Percentiles rank a stretch among this genome's conserved stretches.
Evolutionary conservation across 2,888 invertebrate genomes (phyloP).

Genomic region (Margaritifera margaritifera): DNA sequence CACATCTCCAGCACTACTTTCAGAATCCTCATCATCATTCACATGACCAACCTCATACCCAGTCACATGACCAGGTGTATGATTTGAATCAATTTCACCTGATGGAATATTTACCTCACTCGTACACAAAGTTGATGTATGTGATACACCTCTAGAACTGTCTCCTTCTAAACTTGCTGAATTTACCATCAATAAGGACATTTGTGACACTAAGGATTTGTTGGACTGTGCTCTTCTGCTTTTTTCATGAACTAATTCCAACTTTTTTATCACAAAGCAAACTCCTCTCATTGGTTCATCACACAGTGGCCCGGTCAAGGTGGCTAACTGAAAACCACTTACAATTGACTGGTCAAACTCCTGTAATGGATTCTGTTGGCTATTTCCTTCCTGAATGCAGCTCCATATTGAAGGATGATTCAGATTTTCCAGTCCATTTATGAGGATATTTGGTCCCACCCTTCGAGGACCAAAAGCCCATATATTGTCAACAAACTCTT

Average conservation of each 20-base stretch:
- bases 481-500: constrained; percentile 75
- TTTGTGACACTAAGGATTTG: too few relatives aligned
- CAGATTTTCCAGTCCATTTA: constrained; percentile 85
- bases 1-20: constrained; percentile 3
- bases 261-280: constrained; percentile 87
- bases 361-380: constrained; percentile 29
- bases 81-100: too few relatives aligned
- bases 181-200: too few relatives aligned
- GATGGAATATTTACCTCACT: too few relatives aligned
- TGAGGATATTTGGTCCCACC: constrained; percentile 90
- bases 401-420: constrained; percentile 75
- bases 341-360: constrained; percentile 77
- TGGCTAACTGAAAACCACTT: constrained; percentile 78
- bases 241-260: constrained; percentile 74
- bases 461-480: constrained; percentile 95
- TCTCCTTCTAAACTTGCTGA: too few relatives aligned
- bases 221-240: not conserved
- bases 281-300: constrained; percentile 98
- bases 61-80: too few relatives aligned
- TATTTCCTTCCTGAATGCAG: constrained; percentile 28
- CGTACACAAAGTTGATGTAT: too few relatives aligned
- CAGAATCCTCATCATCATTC: constrained; percentile 4
- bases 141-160: too few relatives aligned
- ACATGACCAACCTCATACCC: too few relatives aligned
- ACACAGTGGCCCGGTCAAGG: constrained; percentile 93